Base-by-base conservation (phyloP, 1,140 invertebrate species). In the Drosophila sucinea region DNA sequence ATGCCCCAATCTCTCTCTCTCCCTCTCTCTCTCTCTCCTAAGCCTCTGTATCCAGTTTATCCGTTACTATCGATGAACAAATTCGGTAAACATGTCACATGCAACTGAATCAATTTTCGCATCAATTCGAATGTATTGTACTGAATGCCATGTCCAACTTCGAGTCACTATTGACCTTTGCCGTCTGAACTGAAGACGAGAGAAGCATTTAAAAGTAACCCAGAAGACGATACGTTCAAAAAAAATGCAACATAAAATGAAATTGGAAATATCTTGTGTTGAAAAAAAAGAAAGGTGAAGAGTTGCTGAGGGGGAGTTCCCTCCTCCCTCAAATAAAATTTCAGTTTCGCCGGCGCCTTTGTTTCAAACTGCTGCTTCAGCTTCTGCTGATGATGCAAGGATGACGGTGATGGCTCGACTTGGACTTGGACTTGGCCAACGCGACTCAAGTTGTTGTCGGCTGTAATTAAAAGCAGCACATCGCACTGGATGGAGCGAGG, bases 81-180 rank as follows among this genome's bases (percentile, higher is more conserved):
- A 90, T 90, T 89, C 77, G 57, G 81, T 71, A 89, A 84, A 90
- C 85, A 89, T 85, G 84, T 89, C 84, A 81, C 84, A 90, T 89
- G 81, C 84, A 90, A 85, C 78, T 61, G 81, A 90, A 89, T 90
- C 84, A 89, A 90, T 89, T 89, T 85, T 85, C 83, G 67, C 72
- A 86, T 89, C 79, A 89, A 86, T 89, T 87, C 73, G 79, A 76
- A 70, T 63, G 58, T 74, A 87, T 84, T 89, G 80, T 85, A 73
- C 73, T 67, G 73, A 80, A 84, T 77, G 81, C 73, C 84, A 79
- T 74, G 66, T 64, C 64, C 55, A 76, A 56, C 29, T 55, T 54
- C 57, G 41, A 57, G 51, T 40, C 55, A 55, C 41, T 58, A 44
- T 11, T 69, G 47, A 55, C 54, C 23, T 41, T 27, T 38, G 7